Conservation (phyloP, 2,797 vertebrate genomes). For the Vipera latastei region DNA sequence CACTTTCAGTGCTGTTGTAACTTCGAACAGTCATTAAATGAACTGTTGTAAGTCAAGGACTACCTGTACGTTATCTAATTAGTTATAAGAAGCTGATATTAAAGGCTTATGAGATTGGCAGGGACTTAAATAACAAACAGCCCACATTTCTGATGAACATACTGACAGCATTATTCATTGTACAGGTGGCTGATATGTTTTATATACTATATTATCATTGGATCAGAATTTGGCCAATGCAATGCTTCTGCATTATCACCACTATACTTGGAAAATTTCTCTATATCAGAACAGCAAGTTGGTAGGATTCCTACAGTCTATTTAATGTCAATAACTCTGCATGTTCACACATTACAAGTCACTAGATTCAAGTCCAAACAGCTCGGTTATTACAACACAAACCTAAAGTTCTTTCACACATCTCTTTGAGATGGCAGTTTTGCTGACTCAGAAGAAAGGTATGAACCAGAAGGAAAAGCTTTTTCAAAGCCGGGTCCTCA, state of each 20-base stretch:
- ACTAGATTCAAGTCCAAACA: neutral
- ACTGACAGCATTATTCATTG: neutral
- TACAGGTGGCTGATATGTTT: neutral
- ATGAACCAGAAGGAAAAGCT: neutral
- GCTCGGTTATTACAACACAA: neutral
- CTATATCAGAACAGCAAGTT: neutral
- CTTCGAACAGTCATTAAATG: neutral
- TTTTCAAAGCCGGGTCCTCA: neutral
- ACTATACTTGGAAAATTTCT: neutral
- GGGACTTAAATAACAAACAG: neutral
- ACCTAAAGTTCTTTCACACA: neutral
- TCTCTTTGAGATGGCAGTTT: neutral
- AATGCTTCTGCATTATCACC: neutral
- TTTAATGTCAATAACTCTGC: neutral
- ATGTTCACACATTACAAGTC: neutral
- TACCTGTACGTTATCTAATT: neutral
- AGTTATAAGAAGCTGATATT: neutral
- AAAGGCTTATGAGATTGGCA: neutral
- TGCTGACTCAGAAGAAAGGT: neutral
- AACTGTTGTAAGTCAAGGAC: neutral
- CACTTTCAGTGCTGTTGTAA: neutral
- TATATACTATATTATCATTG: neutral
- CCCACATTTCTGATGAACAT: neutral
- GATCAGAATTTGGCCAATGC: neutral
- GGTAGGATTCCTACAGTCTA: neutral